Evolutionary conservation across 2,797 vertebrate species (phyloP).

Genomic region (Lemur catta): DNA sequence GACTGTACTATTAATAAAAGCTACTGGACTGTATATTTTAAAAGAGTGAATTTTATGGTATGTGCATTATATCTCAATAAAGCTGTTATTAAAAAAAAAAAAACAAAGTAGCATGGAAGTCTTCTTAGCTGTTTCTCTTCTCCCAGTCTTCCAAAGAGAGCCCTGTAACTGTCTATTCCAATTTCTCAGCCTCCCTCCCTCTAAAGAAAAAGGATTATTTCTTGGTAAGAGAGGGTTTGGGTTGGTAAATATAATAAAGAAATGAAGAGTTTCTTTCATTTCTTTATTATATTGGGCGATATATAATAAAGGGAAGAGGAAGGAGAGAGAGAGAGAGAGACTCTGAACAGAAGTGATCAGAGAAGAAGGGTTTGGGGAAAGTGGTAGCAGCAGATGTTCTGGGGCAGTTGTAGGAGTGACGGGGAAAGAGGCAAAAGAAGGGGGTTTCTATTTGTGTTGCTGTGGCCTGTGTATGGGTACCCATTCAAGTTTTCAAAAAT

Average conservation of each 20-base stretch:
- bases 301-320: neutral
- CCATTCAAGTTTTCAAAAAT: neutral
- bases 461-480: neutral
- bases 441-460: accelerated
- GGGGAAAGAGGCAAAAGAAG: neutral
- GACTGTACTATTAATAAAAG: neutral
- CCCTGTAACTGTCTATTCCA: no score
- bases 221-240: neutral
- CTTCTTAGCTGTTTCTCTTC: neutral
- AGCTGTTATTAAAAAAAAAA: neutral
- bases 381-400: accelerated
- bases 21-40: neutral
- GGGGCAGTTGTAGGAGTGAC: neutral
- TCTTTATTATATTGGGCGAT: neutral
- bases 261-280: neutral
- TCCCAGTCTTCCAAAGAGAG: neutral
- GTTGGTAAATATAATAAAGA: neutral
- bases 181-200: neutral
- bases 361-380: neutral
- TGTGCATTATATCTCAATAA: neutral
- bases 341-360: neutral
- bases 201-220: neutral
- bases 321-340: neutral
- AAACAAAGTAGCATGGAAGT: neutral
- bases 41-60: neutral